A percentile compares a stretch with the other conserved stretches of the same genome.
phyloP scores from a whole-genome alignment of 2,888 invertebrate genomes.

The Alitta virens region DNA sequence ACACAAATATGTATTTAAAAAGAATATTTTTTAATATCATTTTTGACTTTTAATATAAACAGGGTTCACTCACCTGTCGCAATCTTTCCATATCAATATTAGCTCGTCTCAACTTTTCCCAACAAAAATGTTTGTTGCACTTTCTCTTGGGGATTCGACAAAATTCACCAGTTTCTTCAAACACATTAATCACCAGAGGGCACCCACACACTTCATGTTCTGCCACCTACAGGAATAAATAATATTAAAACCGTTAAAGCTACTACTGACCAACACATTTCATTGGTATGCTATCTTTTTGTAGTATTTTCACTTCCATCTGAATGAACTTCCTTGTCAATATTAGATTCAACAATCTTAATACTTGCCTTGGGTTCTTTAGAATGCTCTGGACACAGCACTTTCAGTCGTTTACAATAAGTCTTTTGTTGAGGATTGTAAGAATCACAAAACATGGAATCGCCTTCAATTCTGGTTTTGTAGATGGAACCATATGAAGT shows the following conservation, averaged over 20 bases:
- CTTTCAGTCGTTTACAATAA: conserved; percentile 91
- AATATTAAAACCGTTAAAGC: no score
- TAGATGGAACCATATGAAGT: conserved; percentile 94
- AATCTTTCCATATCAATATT: conserved; percentile 89
- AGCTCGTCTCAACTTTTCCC: conserved; percentile 91
- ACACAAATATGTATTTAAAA: no score
- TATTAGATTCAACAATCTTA: no score
- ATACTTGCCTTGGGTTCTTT: conserved; percentile 63
- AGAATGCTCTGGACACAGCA: conserved; percentile 95
- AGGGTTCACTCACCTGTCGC: conserved; percentile 58
- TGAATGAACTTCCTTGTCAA: no score
- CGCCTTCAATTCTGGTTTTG: conserved; percentile 89
- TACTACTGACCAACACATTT: no score
- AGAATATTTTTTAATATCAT: no score
- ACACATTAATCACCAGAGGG: conserved; percentile 81
- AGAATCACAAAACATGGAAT: conserved; percentile 97
- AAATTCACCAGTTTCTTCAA: conserved; percentile 80
- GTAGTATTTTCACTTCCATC: no score
- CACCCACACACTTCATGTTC: conserved; percentile 80
- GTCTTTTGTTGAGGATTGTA: conserved; percentile 85
- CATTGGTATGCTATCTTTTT: no score
- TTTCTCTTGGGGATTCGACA: conserved; percentile 85
- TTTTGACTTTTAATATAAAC: no score
- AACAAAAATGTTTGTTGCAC: conserved; percentile 87
- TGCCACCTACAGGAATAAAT: conserved; percentile 36